These are phyloP conservation scores for Enteromius afrohamiltoni DNA, from an alignment of 2,797 vertebrate genomes.

Conservation along the genomic window DNA sequence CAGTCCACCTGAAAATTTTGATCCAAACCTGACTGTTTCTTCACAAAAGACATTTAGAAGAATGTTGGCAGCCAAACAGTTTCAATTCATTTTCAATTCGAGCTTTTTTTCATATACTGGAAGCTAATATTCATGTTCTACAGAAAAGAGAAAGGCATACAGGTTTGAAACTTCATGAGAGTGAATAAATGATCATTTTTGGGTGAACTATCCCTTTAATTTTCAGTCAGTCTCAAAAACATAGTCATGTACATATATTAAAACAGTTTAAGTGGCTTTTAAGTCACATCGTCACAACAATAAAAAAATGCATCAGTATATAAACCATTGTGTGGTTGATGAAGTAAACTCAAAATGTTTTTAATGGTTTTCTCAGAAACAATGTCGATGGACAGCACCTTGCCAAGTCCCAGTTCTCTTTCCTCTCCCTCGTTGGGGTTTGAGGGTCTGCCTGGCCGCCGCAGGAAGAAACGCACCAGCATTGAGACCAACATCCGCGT, in stretches of 20 bases:
- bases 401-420: conserved; percentile 89
- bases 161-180: background rate
- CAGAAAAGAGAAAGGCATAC: background rate
- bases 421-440: conserved; percentile 86
- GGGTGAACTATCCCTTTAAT: background rate
- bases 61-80: background rate
- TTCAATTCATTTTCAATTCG: background rate
- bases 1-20: background rate
- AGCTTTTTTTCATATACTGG: background rate
- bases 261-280: background rate
- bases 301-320: background rate
- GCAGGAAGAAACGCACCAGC: conserved; percentile 96
- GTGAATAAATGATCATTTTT: background rate
- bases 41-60: background rate
- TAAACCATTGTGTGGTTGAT: background rate
- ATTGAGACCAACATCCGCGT: conserved; percentile 93
- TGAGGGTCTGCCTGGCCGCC: conserved; percentile 86
- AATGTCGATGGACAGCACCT: conserved; percentile 91
- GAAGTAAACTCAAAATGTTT: background rate
- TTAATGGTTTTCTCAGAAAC: conserved; percentile 76
- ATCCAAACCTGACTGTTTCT: background rate
- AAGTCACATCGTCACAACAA: background rate
- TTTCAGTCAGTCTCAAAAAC: background rate
- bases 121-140: background rate
- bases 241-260: background rate